Evolutionary conservation across 2,888 invertebrate species (phyloP), one percentile per base, ranked within the genome.

Genomic region (Phanerotoma sp.): DNA sequence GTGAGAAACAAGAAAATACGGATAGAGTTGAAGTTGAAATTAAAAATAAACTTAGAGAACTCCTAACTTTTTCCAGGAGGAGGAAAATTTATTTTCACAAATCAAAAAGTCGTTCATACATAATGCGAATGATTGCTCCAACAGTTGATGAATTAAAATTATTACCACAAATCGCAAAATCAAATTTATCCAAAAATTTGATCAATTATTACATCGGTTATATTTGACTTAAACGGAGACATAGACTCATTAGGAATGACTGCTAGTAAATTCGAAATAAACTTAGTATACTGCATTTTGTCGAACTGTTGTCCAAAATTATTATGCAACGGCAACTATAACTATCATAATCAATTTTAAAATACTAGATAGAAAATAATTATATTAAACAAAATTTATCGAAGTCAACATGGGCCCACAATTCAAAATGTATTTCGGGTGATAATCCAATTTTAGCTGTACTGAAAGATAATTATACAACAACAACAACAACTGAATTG

Each of bases 211-310:
- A 73, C 41, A 70, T 75, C 25, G 75, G 73, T n/a, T 63, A 82
- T 90, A 56, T 88, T 88, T 66, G 83, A 85, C 56, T 81, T 84
- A 64, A 81, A 86, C 54, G n/a, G 87, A 50, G 84, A 87, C 4
- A 86, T 89, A 0, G 79, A 84, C 3, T 83, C 84, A 66, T 83
- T 91, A 53, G 90, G 90, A 69, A 78, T 81, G 1, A 82, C 87
- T 65, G 88, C 89, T 56, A 81, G 82, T 28, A 85, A 85, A 62
- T 73, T 90, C 15, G 87, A 88, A 70, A 81, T 90, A 2, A 88
- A 90, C 79, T 80, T 89, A 49, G 83, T 88, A 45, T 87, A 89
- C 64, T 87, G 87, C 62, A 82, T 90, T 10, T 83, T 88, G 3
- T 76, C 86, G 3, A 89, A 87, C 73, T 87, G 87, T 67, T 89